phyloP scores from a whole-genome alignment of 2,888 invertebrate genomes.

The Polydesmus complanatus region DNA sequence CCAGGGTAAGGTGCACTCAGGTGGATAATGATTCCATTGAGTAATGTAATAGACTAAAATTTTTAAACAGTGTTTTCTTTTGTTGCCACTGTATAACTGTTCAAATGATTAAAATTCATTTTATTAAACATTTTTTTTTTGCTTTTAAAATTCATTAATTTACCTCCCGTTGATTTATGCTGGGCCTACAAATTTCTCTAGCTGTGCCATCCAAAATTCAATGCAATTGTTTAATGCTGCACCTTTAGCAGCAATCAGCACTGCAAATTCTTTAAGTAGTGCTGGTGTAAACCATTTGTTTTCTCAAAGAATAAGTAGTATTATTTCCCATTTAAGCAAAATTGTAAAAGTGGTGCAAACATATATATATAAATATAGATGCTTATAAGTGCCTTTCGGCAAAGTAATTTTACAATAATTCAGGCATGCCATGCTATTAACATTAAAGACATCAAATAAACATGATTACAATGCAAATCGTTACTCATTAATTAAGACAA shows the following conservation, averaged over 20 bases:
- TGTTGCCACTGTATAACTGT: too few relatives aligned
- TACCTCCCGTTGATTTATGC: neutral
- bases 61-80: neutral
- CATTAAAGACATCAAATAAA: too few relatives aligned
- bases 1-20: slow-evolving; percentile 16
- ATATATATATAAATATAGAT: too few relatives aligned
- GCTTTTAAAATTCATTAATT: too few relatives aligned
- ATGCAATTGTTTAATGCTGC: neutral
- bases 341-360: too few relatives aligned
- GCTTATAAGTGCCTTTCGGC: too few relatives aligned
- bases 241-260: neutral
- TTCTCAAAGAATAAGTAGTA: neutral
- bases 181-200: slow-evolving; percentile 3
- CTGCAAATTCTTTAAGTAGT: neutral
- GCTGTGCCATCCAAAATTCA: slow-evolving; percentile 3
- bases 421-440: too few relatives aligned
- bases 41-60: slow-evolving; percentile 5
- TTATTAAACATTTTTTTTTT: too few relatives aligned
- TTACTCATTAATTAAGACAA: too few relatives aligned
- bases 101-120: too few relatives aligned
- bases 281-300: neutral
- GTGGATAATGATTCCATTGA: slow-evolving; percentile 18
- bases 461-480: too few relatives aligned
- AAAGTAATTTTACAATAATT: too few relatives aligned
- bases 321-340: neutral